phyloP scores from a whole-genome alignment of 1,140 invertebrate genomes.

The Cepaea nemoralis region DNA sequence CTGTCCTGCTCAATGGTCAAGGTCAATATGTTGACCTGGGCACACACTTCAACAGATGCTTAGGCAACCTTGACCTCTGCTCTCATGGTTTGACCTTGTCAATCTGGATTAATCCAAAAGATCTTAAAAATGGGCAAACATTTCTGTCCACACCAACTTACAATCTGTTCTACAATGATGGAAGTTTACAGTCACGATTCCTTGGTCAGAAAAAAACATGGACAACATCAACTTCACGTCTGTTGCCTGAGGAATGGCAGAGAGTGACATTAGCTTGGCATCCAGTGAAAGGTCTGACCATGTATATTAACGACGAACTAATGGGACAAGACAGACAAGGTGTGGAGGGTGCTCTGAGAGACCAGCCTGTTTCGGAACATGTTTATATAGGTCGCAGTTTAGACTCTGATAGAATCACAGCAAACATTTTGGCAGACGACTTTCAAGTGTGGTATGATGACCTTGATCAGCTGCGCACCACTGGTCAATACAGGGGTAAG shows the following conservation, averaged over 20 bases:
- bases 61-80: slow-evolving; percentile 67
- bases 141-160: slow-evolving; percentile 66
- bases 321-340: slow-evolving; percentile 41
- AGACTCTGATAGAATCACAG: slow-evolving; percentile 35
- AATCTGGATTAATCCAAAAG: slow-evolving; percentile 61
- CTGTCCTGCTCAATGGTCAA: slow-evolving; percentile 56
- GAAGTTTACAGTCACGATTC: slow-evolving; percentile 59
- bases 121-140: slow-evolving; percentile 56
- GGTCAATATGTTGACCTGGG: slow-evolving; percentile 67
- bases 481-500: slow-evolving; percentile 59
- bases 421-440: slow-evolving; percentile 64
- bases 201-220: slow-evolving; percentile 52
- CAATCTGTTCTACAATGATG: slow-evolving; percentile 63
- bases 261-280: slow-evolving; percentile 68
- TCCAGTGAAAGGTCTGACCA: slow-evolving; percentile 56
- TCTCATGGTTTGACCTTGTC: slow-evolving; percentile 67
- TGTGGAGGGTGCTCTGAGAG: slow-evolving; percentile 41
- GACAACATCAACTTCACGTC: slow-evolving; percentile 54
- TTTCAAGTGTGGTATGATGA: slow-evolving; percentile 67
- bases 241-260: slow-evolving; percentile 63
- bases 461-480: slow-evolving; percentile 50
- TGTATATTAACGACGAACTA: slow-evolving; percentile 60
- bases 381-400: slow-evolving; percentile 57
- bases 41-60: slow-evolving; percentile 58
- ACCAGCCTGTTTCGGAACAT: slow-evolving; percentile 49